phyloP scores from a whole-genome alignment of 1,140 invertebrate species.

The Saccostrea glomerata region DNA sequence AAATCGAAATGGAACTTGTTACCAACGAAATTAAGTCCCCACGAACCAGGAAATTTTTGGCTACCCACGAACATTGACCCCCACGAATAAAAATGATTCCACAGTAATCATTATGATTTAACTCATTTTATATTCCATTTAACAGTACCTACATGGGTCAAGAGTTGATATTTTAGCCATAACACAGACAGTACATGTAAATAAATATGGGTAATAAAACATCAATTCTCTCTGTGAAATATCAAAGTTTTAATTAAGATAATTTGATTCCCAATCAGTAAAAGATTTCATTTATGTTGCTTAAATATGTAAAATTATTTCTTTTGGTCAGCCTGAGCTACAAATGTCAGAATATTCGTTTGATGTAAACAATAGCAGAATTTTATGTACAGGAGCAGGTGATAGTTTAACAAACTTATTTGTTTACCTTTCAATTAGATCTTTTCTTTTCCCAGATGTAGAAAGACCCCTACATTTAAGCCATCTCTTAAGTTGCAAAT shows the following conservation, averaged over 20 bases:
- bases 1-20: too few species aligned
- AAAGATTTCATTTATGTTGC: background rate
- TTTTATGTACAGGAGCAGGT: too few species aligned
- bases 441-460: constrained; percentile 17
- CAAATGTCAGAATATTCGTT: background rate
- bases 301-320: background rate
- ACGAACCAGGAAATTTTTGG: too few species aligned
- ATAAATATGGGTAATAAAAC: background rate
- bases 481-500: constrained; percentile 28
- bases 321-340: background rate
- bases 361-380: background rate
- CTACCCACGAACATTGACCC: too few species aligned
- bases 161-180: background rate
- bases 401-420: too few species aligned
- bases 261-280: background rate
- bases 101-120: too few species aligned
- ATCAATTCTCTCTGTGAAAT: background rate
- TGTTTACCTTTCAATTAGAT: constrained; percentile 4
- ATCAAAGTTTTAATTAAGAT: background rate
- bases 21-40: too few species aligned
- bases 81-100: too few species aligned
- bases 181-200: background rate
- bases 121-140: too few species aligned
- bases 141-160: too few species aligned
- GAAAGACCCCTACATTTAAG: constrained; percentile 17